phyloP scores from a whole-genome alignment of 2,888 invertebrate species.

The Gymnoscelis rufifasciata region DNA sequence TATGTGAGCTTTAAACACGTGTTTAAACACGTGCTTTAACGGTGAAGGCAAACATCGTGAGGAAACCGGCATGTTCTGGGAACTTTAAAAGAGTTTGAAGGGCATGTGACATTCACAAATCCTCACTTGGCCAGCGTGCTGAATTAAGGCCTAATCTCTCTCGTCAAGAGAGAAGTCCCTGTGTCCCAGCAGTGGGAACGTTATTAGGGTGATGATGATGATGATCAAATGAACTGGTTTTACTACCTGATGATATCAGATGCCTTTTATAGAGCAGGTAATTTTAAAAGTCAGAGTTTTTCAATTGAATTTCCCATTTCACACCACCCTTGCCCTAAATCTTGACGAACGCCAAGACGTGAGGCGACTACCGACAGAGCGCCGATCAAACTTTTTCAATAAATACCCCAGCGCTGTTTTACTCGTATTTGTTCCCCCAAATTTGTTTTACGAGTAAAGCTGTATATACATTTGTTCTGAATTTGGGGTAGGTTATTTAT shows the following conservation, averaged over 20 bases:
- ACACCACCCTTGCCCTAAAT: constrained; percentile 35
- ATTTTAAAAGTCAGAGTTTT: constrained; percentile 15
- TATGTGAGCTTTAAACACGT: too few relatives aligned
- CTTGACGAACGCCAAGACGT: constrained; percentile 33
- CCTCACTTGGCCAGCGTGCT: too few relatives aligned
- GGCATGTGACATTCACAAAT: too few relatives aligned
- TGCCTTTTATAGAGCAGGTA: background rate
- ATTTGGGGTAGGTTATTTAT: background rate
- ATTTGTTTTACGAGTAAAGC: constrained; percentile 39
- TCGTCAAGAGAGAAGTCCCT: too few relatives aligned
- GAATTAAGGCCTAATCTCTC: too few relatives aligned
- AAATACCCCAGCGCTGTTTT: constrained; percentile 38
- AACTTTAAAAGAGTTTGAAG: too few relatives aligned
- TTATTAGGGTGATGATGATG: too few relatives aligned
- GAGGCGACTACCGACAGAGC: constrained; percentile 31
- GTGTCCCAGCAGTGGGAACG: too few relatives aligned
- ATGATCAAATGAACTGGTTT: background rate
- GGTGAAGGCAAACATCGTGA: too few relatives aligned
- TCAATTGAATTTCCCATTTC: constrained; percentile 27
- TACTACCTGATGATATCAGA: background rate
- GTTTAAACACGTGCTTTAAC: too few relatives aligned
- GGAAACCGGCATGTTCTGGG: too few relatives aligned
- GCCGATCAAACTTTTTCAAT: constrained; percentile 38
- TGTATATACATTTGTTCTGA: constrained; percentile 9
- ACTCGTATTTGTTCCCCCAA: constrained; percentile 43